A percentile compares a stretch with the other conserved stretches of the same genome.
Evolutionary conservation across 2,113 vertebrate species (phyloP).

Genomic region (Petroica traversi): DNA sequence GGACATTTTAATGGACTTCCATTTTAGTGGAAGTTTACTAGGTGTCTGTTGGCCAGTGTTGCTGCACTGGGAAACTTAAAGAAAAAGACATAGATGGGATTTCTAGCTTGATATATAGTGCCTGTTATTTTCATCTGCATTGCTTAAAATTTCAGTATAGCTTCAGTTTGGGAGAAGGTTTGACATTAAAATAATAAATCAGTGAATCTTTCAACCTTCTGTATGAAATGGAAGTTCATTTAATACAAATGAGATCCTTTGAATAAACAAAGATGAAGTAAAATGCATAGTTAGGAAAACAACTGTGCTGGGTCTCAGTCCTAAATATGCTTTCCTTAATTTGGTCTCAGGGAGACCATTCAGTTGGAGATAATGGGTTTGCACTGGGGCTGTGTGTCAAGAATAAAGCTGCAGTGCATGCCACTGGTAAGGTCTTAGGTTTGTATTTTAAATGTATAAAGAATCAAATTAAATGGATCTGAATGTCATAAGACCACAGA

Average conservation of each 20-base stretch:
- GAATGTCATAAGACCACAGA: neutral
- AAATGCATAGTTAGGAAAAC: neutral
- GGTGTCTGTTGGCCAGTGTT: neutral
- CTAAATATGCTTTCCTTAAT: slow-evolving; percentile 8
- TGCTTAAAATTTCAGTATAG: neutral
- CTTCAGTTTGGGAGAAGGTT: neutral
- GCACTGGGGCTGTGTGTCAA: neutral
- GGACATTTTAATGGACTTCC: neutral
- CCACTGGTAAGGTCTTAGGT: neutral
- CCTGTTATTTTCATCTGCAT: neutral
- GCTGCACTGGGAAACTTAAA: neutral
- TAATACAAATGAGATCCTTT: neutral
- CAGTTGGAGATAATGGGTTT: neutral
- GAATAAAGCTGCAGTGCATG: neutral
- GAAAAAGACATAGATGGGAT: neutral
- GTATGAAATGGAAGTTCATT: neutral
- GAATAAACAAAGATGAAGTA: neutral
- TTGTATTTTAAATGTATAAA: neutral
- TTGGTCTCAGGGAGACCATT: neutral
- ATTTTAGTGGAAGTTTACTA: neutral
- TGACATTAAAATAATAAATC: neutral
- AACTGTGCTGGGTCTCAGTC: neutral
- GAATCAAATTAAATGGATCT: neutral
- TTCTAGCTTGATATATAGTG: neutral
- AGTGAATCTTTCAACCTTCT: neutral